Base-by-base conservation (phyloP, 1,140 invertebrate genomes). In the Neodiprion lecontei region DNA sequence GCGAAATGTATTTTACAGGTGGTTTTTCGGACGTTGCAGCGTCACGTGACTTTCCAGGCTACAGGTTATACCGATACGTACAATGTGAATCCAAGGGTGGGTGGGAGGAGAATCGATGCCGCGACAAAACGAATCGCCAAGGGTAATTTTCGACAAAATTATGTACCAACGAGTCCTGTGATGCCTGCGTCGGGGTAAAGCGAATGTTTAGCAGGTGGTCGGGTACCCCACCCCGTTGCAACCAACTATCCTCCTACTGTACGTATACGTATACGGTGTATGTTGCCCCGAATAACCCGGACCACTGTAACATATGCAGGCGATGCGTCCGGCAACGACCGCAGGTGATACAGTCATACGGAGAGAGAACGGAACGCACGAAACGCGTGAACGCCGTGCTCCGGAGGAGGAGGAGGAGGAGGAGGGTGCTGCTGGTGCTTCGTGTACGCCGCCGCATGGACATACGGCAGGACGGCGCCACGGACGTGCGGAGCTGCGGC, bases 291-390 rank as follows among this genome's bases (percentile, higher is more conserved):
- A 40, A 40, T 40, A 40, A 40, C 28, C 28, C 1, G 28, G 28
- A 40, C 2, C 17, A 21, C 17, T 40, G 5, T 40, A 40, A 40
- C 28, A 40, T 40, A 40, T 40, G 28, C 28, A 40, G 28, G 28
- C 28, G 28, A 40, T 40, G 28, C 28, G 53, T 61, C 53, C n/a
- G 53, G 53, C 3, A 61, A 61, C 53, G 53, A 61, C 53, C 53
- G 73, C 76, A 77, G 76, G 76, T 77, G 76, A 77, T 77, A 77
- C 73, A 67, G 71, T 40, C 28, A 40, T 40, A 40, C 28, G 23
- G 21, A 75, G 47, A 2, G 74, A 61, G 53, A 9, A 17, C n/a
- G 53, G 53, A 17, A 17, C 11, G 53, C 53, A 61, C 11, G 53
- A 61, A 17, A 61, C 53, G 53, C n/a, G n/a, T 17, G 53, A 61